Evolutionary conservation across 2,113 vertebrate species (phyloP).

Genomic region (Apodemus sylvaticus): DNA sequence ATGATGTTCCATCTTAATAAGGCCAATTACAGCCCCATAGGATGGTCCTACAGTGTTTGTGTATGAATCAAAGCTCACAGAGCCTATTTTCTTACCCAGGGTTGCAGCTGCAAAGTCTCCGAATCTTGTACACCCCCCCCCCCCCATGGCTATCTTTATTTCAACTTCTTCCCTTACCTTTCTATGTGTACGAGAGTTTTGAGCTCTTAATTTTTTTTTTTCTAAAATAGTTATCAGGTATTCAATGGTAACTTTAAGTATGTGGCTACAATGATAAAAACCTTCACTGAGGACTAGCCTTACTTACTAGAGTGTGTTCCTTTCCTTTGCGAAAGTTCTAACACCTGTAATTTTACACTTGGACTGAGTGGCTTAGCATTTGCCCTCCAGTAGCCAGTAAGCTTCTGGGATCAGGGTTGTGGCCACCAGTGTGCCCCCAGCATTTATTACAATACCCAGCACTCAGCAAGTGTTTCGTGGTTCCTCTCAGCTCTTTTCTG

Average conservation of each 20-base stretch:
- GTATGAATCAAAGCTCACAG: slow-evolving; percentile 5
- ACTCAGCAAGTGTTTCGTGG: neutral
- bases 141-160: neutral
- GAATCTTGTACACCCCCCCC: neutral
- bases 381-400: neutral
- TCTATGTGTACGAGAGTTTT: neutral
- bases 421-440: neutral
- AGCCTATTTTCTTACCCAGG: neutral
- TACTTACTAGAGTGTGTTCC: neutral
- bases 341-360: neutral
- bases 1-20: neutral
- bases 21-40: neutral
- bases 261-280: slow-evolving; percentile 62
- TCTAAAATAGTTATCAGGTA: slow-evolving; percentile 53
- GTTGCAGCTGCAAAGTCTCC: neutral
- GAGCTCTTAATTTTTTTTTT: neutral
- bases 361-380: neutral
- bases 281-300: neutral
- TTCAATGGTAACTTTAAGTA: neutral
- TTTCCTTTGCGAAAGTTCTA: neutral
- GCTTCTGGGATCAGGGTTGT: neutral
- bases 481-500: neutral
- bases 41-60: neutral
- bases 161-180: neutral
- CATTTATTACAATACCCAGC: neutral